These are phyloP conservation scores for Microtus oregoni DNA, from an alignment of 2,113 vertebrate species.

Conservation along the genomic window DNA sequence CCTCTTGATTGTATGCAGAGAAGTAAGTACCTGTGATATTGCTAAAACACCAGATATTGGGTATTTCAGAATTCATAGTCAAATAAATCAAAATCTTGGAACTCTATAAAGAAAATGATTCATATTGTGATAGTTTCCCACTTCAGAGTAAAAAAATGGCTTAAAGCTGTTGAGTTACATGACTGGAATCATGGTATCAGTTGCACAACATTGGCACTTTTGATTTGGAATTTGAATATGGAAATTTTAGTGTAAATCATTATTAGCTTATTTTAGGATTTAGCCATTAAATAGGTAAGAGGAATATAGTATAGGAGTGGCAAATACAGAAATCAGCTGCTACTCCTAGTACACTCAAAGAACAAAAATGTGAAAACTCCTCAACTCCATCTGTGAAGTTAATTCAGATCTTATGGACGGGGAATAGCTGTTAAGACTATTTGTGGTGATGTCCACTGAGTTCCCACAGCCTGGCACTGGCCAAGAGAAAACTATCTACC, in stretches of 20 bases:
- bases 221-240: not conserved
- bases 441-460: not conserved
- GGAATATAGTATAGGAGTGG: not conserved
- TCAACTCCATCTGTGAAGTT: not conserved
- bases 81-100: conserved; percentile 27
- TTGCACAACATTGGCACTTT: not conserved
- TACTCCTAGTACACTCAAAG: not conserved
- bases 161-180: not conserved
- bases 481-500: not conserved
- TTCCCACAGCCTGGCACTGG: not conserved
- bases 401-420: not conserved
- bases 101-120: not conserved
- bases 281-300: not conserved
- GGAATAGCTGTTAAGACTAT: not conserved
- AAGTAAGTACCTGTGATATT: not conserved
- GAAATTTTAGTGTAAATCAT: not conserved
- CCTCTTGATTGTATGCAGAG: not conserved
- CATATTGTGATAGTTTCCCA: not conserved
- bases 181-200: not conserved
- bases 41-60: conserved; percentile 32
- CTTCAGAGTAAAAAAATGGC: conserved; percentile 22
- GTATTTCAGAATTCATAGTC: conserved; percentile 37
- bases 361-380: not conserved
- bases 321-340: not conserved
- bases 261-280: not conserved